Evolutionary conservation across 2,113 vertebrate species (phyloP).

Genomic region (Thalassarche chlororhynchos): DNA sequence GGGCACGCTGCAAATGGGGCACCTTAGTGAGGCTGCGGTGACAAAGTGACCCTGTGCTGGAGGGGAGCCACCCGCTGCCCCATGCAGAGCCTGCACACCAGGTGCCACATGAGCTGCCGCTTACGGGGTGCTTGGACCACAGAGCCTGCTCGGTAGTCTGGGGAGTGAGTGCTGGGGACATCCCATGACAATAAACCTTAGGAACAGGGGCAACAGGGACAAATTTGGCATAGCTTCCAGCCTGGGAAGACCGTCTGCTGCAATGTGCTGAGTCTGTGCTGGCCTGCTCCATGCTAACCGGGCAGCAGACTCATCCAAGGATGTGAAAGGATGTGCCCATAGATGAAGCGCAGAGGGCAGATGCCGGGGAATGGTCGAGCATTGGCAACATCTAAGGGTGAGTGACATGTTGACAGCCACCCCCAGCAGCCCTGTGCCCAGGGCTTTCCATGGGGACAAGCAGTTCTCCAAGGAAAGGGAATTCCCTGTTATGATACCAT

Average conservation of each 20-base stretch:
- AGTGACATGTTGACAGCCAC: not conserved
- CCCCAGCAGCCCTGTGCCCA: not conserved
- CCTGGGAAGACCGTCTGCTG: not conserved
- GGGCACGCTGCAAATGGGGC: slow-evolving; percentile 81
- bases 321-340: not conserved
- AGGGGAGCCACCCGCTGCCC: not conserved
- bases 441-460: not conserved
- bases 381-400: not conserved
- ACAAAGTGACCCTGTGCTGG: not conserved
- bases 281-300: not conserved
- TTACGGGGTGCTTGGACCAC: not conserved
- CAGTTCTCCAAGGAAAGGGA: not conserved
- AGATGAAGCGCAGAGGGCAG: not conserved
- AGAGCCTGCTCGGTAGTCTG: not conserved
- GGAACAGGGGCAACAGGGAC: not conserved
- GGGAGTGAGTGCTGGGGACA: not conserved
- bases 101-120: not conserved
- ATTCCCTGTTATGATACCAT: not conserved
- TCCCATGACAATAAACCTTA: not conserved
- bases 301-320: not conserved
- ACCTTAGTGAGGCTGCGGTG: not conserved
- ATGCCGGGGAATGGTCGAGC: not conserved
- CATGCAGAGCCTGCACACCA: not conserved
- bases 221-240: not conserved
- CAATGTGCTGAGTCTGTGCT: not conserved